phyloP scores from a whole-genome alignment of 2,113 vertebrate species.

The Myotis yumanensis region DNA sequence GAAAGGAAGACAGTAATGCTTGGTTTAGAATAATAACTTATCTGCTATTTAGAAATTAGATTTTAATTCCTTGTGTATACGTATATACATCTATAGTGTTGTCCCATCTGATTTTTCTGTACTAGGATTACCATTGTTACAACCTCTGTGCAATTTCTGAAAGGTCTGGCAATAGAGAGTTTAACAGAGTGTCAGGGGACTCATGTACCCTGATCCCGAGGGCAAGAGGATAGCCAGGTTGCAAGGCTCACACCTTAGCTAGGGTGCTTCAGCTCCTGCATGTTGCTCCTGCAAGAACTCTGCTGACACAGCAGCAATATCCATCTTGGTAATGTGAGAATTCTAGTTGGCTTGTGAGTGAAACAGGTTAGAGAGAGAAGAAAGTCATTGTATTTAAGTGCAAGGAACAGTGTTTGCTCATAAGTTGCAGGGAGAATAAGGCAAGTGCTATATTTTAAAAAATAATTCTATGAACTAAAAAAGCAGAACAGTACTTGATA shows the following conservation, averaged over 20 bases:
- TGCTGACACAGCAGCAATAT: not conserved
- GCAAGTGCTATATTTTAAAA: not conserved
- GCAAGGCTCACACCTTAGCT: not conserved
- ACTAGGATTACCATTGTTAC: not conserved
- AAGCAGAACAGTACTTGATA: not conserved
- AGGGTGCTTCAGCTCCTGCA: not conserved
- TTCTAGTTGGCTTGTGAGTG: not conserved
- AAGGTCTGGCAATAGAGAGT: not conserved
- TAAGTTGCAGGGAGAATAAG: not conserved
- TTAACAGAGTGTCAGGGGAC: not conserved
- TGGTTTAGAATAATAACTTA: constrained; percentile 25
- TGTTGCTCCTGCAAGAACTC: not conserved
- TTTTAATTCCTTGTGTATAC: not conserved
- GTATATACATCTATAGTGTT: not conserved
- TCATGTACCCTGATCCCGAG: not conserved
- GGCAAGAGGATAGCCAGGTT: not conserved
- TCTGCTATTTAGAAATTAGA: constrained; percentile 42
- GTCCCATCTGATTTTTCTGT: not conserved
- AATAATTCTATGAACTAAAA: not conserved
- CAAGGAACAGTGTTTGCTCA: not conserved
- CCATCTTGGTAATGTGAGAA: not conserved
- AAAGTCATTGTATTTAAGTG: constrained; percentile 7
- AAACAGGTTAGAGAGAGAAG: not conserved
- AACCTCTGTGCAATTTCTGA: not conserved
- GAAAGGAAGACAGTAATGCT: not conserved